Conservation (phyloP, 2,113 vertebrate genomes). For the Calidris pugnax region DNA sequence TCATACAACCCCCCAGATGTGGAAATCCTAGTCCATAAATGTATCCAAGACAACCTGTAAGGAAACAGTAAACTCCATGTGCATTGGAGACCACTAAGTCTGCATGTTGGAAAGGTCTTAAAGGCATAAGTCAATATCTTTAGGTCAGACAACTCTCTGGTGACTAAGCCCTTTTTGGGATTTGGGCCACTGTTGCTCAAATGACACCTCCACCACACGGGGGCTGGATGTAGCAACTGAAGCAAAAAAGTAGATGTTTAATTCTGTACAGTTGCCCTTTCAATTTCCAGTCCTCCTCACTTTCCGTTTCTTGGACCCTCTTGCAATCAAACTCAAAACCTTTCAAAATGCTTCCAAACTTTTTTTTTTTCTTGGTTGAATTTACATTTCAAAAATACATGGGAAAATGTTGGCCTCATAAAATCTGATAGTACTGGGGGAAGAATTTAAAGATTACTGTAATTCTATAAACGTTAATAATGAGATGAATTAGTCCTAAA, state of each 20-base stretch:
- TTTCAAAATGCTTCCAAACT: background rate
- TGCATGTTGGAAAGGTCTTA: background rate
- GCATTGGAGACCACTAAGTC: background rate
- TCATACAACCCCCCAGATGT: background rate
- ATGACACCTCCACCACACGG: background rate
- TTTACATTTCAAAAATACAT: background rate
- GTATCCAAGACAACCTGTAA: background rate
- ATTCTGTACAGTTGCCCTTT: background rate
- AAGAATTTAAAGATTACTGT: background rate
- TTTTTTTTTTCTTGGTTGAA: background rate
- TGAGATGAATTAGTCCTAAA: background rate
- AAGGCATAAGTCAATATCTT: background rate
- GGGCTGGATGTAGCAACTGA: background rate
- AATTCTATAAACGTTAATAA: constrained; percentile 1
- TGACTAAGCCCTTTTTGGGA: background rate
- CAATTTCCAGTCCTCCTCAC: background rate
- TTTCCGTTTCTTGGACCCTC: background rate
- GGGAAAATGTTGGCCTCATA: background rate
- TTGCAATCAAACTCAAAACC: background rate
- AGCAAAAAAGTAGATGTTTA: background rate
- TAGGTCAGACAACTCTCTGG: background rate
- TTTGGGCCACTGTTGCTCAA: background rate
- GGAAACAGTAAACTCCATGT: background rate
- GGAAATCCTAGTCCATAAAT: background rate
- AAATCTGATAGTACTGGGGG: background rate